A percentile compares a stretch with the other conserved stretches of the same genome.
These are phyloP conservation scores for Octodonta nipae DNA, from an alignment of 2,888 invertebrate genomes.

Conservation along the genomic window DNA sequence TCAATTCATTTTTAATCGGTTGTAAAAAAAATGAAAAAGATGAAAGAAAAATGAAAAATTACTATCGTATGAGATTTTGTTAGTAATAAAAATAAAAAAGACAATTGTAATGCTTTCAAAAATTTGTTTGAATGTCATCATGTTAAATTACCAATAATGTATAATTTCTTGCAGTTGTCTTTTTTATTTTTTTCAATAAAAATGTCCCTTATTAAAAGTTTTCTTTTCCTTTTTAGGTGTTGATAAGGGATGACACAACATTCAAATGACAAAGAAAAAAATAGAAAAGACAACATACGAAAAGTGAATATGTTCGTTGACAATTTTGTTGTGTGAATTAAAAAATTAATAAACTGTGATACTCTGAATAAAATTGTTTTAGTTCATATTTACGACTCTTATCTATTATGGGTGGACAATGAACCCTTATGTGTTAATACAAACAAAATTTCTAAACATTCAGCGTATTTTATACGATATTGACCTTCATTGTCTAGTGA, in stretches of 20 bases:
- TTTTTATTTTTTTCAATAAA: slow-evolving; percentile 15
- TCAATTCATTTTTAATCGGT: too few relatives aligned
- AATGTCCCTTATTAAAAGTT: slow-evolving; percentile 1
- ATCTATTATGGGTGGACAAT: too few relatives aligned
- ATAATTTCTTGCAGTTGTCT: slow-evolving; percentile 14
- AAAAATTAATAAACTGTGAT: too few relatives aligned
- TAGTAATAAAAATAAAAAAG: slow-evolving; percentile 9
- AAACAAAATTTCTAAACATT: too few relatives aligned
- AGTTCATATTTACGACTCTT: too few relatives aligned
- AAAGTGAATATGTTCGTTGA: too few relatives aligned
- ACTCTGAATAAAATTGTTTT: too few relatives aligned
- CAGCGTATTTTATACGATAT: too few relatives aligned
- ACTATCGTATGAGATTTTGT: background rate
- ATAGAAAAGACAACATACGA: slow-evolving; percentile 13
- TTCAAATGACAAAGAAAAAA: slow-evolving; percentile 9
- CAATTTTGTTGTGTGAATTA: too few relatives aligned
- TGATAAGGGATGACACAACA: background rate
- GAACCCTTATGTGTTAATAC: too few relatives aligned
- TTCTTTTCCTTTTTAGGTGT: slow-evolving; percentile 13
- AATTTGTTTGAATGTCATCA: background rate
- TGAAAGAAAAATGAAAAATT: slow-evolving; percentile 3
- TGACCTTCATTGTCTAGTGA: too few relatives aligned
- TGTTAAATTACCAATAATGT: slow-evolving; percentile 4
- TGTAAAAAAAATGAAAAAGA: slow-evolving; percentile 2
- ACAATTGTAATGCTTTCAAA: slow-evolving; percentile 10